These are phyloP conservation scores for Corythoichthys intestinalis DNA, from an alignment of 2,113 vertebrate species.

Conservation along the genomic window DNA sequence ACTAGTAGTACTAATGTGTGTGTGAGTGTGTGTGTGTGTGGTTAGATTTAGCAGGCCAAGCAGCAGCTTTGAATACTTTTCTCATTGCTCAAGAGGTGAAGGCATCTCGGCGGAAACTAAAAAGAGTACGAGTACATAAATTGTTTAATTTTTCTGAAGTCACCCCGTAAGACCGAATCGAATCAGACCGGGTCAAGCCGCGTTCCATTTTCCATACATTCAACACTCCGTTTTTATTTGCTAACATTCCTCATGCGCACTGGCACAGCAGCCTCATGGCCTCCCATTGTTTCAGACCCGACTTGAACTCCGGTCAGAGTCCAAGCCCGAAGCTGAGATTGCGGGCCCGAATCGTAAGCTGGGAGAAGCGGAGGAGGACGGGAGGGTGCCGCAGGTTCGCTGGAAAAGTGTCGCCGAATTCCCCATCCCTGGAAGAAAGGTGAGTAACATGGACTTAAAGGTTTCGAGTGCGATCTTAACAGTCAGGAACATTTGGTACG, in stretches of 20 bases:
- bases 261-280: slow-evolving; percentile 76
- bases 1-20: not conserved
- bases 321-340: slow-evolving; percentile 25
- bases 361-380: slow-evolving; percentile 19
- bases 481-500: not conserved
- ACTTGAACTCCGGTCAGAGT: slow-evolving; percentile 31
- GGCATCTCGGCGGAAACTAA: slow-evolving; percentile 59
- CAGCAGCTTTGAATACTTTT: slow-evolving; percentile 48
- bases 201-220: slow-evolving; percentile 80
- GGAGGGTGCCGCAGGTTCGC: not conserved
- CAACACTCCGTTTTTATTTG: slow-evolving; percentile 86
- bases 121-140: slow-evolving; percentile 53
- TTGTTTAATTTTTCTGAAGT: slow-evolving; percentile 87
- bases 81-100: slow-evolving; percentile 40
- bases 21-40: not conserved
- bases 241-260: slow-evolving; percentile 80
- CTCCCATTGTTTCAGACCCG: slow-evolving; percentile 79
- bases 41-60: slow-evolving; percentile 8
- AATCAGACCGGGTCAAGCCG: slow-evolving; percentile 71
- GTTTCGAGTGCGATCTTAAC: not conserved
- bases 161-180: slow-evolving; percentile 61
- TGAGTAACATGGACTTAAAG: slow-evolving; percentile 50
- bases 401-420: slow-evolving; percentile 17
- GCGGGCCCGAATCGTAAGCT: slow-evolving; percentile 23
- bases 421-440: slow-evolving; percentile 24